Evolutionary conservation across 53 echinoderm and acorn worm species (phyloP).

Genomic region (Arbacia lixula): DNA sequence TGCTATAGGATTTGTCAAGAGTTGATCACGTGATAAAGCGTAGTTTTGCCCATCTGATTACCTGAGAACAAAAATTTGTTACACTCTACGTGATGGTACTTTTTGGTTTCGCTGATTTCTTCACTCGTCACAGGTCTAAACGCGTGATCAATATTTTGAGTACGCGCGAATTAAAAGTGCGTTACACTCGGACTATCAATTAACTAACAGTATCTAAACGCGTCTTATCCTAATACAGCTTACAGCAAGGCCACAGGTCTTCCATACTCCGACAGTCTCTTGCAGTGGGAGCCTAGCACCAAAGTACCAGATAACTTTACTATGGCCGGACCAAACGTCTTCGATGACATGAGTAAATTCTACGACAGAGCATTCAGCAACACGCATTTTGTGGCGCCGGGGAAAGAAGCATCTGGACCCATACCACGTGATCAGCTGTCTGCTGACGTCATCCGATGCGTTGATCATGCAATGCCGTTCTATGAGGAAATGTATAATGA

Average conservation of each 20-base stretch:
- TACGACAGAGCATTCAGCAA: conserved; percentile 19
- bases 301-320: not conserved
- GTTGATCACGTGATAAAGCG: too few relatives aligned
- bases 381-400: not conserved
- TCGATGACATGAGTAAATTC: not conserved
- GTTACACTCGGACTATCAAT: too few relatives aligned
- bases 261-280: conserved; percentile 18
- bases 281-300: not conserved
- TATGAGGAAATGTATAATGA: conserved; percentile 1
- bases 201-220: too few relatives aligned
- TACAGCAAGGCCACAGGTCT: conserved; percentile 2
- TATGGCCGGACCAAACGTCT: not conserved
- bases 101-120: too few relatives aligned
- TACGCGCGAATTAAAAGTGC: too few relatives aligned
- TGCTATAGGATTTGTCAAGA: too few relatives aligned
- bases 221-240: too few relatives aligned
- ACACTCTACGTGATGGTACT: too few relatives aligned
- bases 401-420: not conserved
- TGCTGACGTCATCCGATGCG: conserved; percentile 9
- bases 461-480: conserved; percentile 6
- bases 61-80: too few relatives aligned
- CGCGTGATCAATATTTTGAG: too few relatives aligned
- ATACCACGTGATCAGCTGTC: conserved; percentile 12
- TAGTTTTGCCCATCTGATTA: too few relatives aligned
- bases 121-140: too few relatives aligned